Percentiles rank a stretch among this genome's conserved stretches.
Evolutionary conservation across 2,888 invertebrate genomes (phyloP).

Genomic region (Orchesella flavescens): DNA sequence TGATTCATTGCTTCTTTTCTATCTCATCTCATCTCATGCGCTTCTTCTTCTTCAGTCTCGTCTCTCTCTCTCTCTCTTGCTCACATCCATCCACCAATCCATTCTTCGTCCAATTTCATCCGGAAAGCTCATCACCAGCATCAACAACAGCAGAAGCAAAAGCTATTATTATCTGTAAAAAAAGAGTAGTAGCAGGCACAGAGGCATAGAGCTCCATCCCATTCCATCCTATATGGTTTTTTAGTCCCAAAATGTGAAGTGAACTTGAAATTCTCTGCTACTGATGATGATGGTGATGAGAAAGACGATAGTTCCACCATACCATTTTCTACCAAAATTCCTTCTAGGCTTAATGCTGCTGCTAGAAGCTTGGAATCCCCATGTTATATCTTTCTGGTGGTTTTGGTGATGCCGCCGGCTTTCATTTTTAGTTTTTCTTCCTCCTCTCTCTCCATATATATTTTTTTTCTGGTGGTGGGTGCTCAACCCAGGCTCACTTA

Average conservation of each 20-base stretch:
- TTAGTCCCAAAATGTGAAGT: conserved; percentile 10
- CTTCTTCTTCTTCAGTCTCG: conserved; percentile 25
- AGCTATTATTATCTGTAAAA: conserved; percentile 53
- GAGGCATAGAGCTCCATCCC: neutral
- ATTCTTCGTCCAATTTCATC: conserved; percentile 45
- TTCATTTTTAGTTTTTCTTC: conserved; percentile 43
- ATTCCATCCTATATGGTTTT: neutral
- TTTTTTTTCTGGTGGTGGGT: neutral
- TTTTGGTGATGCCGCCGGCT: conserved; percentile 36
- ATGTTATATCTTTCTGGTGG: neutral
- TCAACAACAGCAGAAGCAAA: neutral
- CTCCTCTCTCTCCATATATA: neutral
- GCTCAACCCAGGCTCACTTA: neutral
- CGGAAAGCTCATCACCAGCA: conserved; percentile 53
- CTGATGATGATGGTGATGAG: conserved; percentile 12
- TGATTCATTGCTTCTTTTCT: conserved; percentile 70
- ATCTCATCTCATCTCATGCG: conserved; percentile 43
- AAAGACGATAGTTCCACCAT: conserved; percentile 13
- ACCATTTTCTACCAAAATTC: neutral
- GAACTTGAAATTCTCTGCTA: conserved; percentile 54
- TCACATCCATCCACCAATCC: conserved; percentile 54
- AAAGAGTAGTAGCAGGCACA: neutral
- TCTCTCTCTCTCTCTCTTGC: conserved; percentile 57
- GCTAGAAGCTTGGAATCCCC: neutral
- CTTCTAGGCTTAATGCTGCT: neutral